Conservation (phyloP, 37 sponge, comb jelly and placozoan genomes). For the Tethya wilhelma region DNA sequence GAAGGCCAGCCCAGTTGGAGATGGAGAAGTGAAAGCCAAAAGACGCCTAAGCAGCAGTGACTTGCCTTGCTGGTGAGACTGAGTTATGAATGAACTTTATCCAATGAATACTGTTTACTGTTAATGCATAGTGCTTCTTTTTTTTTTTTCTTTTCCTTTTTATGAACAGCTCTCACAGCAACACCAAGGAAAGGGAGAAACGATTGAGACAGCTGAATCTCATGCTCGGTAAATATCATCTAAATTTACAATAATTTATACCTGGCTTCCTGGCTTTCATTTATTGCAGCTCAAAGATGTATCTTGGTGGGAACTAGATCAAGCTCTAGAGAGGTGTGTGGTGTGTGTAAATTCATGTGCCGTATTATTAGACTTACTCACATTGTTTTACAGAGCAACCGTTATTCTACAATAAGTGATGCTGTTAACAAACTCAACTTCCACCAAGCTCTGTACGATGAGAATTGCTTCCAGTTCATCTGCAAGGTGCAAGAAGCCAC, state of each 20-base stretch:
- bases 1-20: neutral
- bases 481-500: conserved; percentile 50
- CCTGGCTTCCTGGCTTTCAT: too few relatives aligned
- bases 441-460: conserved; percentile 23
- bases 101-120: too few relatives aligned
- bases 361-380: neutral
- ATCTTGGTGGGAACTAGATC: conserved; percentile 1
- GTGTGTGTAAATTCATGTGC: neutral
- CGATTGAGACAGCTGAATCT: neutral
- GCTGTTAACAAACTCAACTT: conserved; percentile 46
- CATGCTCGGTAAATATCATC: neutral
- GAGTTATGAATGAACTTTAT: too few relatives aligned
- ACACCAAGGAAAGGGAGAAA: neutral
- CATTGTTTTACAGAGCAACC: conserved; percentile 27
- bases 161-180: too few relatives aligned
- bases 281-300: conserved; percentile 13
- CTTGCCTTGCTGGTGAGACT: too few relatives aligned
- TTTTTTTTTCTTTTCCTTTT: too few relatives aligned
- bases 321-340: conserved; percentile 15
- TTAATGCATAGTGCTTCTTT: too few relatives aligned
- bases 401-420: conserved; percentile 42
- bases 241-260: too few relatives aligned
- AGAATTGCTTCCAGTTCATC: conserved; percentile 51
- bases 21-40: neutral
- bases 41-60: neutral